Evolutionary conservation across 2,113 vertebrate genomes (phyloP), one percentile per base, ranked within the genome.

Genomic region (Hassar affinis): DNA sequence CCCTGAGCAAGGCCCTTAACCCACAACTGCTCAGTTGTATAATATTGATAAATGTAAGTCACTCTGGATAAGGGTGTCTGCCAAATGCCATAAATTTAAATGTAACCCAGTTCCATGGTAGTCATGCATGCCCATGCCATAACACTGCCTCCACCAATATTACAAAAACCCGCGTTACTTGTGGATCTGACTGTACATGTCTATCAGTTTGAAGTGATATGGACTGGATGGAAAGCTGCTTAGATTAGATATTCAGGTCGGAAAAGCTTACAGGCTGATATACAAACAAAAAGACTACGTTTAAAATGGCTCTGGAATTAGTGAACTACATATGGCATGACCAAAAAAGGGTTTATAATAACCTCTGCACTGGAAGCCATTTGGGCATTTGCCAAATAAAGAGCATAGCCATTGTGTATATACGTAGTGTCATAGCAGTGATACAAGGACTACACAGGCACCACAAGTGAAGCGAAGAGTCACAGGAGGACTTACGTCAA

Each of bases 401-500:
- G 17, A 64, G 25, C 7, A 30, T 10, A 10, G 42, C 38, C n/a
- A 3, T 27, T 35, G 6, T 54, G 51, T 54, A 35, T 66, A 49
- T 47, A 80, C 25, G 78, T 68, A n/a, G n/a, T n/a, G n/a, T n/a
- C n/a, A n/a, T n/a, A n/a, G n/a, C n/a, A n/a, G n/a, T n/a, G n/a
- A n/a, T 27, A 45, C 12, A 76, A 76, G 27, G 15, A 27, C 27
- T 76, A 18, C 25, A 15, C 20, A 14, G 42, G 42, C 15, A 45
- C 38, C 27, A 35, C 14, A 52, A 47, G 35, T 57, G 38, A 66
- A 84, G 15, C 11, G 62, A 66, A 35, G 25, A 66, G 75, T 69
- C 18, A 45, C 68, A 76, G 76, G 33, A 52, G 10, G 35, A 84
- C 87, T 98, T 95, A 99, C 98, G 91, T 99, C 96, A 87, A 99